Evolutionary conservation across 2,888 invertebrate species (phyloP), one percentile per base, ranked within the genome.

Genomic region (Chesias legatella): DNA sequence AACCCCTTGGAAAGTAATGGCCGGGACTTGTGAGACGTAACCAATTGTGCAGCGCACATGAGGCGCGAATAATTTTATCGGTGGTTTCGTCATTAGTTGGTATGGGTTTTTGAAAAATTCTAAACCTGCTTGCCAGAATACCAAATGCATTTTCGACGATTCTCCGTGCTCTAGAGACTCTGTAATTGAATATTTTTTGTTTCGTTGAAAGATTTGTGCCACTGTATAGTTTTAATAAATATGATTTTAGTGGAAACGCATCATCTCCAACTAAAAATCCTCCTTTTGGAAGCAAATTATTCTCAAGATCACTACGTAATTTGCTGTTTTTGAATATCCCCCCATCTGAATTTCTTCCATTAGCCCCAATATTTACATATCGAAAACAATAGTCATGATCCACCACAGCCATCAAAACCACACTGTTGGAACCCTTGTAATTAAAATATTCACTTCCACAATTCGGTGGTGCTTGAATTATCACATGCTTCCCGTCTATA

Each of bases 351-450:
- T 23, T 31, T 34, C 34, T 34, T 11, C 42, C 39, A 32, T 34
- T 23, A 8, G 29, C 28, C 7, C 45, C 56, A 27, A 43, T 43
- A 48, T 46, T 42, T 44, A 46, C 8, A 43, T 41, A 46, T 3
- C 32, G 28, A 45, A 45, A 45, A 32, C 34, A 34, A 35, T 46
- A 45, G 6, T 45, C 39, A 36, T 43, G 28, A 17, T 49, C 47
- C 5, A 45, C 49, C 7, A 49, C 33, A 31, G 49, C 43, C 43
- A 49, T n/a, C 7, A 47, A 20, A 10, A 51, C 47, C 7, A 51
- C 9, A 30, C 51, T 49, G 31, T 39, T 36, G 6, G 33, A 27
- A 13, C 31, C 31, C 21, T 43, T 45, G 17, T 49, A 45, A 40
- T 49, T 49, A 9, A 36, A 42, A 27, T 23, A 49, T 39, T 36